Evolutionary conservation across 23 tunicate genomes (phyloP), one percentile per base, ranked within the genome.

Genomic region (Ascidia mentula): DNA sequence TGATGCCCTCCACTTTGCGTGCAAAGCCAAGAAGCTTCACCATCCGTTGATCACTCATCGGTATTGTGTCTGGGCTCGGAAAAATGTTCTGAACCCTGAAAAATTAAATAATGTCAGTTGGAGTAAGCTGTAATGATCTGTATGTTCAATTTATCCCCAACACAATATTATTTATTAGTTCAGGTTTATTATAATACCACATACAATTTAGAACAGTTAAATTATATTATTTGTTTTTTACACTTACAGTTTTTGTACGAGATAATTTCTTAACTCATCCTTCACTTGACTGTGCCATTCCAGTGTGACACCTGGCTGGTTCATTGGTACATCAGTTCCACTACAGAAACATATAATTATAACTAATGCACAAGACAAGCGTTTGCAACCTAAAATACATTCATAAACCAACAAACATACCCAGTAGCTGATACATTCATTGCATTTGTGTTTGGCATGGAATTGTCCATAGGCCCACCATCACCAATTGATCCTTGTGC

Each of bases 181-280:
- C n/a, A n/a, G n/a, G n/a, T n/a, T n/a, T n/a, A n/a, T n/a, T n/a
- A n/a, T n/a, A n/a, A n/a, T n/a, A n/a, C n/a, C n/a, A n/a, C n/a
- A n/a, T n/a, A n/a, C n/a, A n/a, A n/a, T n/a, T n/a, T n/a, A n/a
- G n/a, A n/a, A n/a, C n/a, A n/a, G n/a, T n/a, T n/a, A n/a, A n/a
- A n/a, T n/a, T n/a, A n/a, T n/a, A n/a, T n/a, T n/a, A n/a, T 13
- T 13, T 15, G 18, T 74, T 15, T 34, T 9, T 60, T 32, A 80
- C 26, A 93, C 98, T 79, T 82, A 93, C 96, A 95, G 77, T 69
- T 95, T 95, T 69, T 95, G 91, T 26, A 95, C 96, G 0, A 95
- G 88, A 73, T 95, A 95, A 71, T 83, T 87, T 60, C 99, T 46
- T 30, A 95, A 74, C 46, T 90, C 96, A 31, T 83, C 91, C 60